Evolutionary conservation across 2,797 vertebrate genomes (phyloP).

Genomic region (Enteromius radiatus): DNA sequence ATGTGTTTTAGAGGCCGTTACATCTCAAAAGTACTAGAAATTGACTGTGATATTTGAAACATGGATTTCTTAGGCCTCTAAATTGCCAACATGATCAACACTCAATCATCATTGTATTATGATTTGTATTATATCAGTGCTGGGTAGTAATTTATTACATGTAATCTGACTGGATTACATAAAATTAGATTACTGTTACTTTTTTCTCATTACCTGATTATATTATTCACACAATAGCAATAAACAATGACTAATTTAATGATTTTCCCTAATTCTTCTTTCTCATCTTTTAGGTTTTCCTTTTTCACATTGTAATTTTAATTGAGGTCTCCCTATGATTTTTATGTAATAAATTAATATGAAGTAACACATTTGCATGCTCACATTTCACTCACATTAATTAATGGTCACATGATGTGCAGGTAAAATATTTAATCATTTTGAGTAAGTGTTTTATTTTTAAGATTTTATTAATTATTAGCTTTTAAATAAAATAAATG

Average conservation of each 20-base stretch:
- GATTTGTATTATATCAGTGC: background rate
- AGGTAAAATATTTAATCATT: background rate
- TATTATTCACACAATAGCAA: too few relatives aligned
- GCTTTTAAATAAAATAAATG: background rate
- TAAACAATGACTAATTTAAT: background rate
- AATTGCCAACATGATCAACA: background rate
- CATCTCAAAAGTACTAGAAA: background rate
- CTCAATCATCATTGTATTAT: background rate
- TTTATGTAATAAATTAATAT: background rate
- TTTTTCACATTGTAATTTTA: too few relatives aligned
- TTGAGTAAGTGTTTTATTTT: background rate
- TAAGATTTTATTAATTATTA: too few relatives aligned
- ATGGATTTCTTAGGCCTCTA: background rate
- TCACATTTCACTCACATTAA: background rate
- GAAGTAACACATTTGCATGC: background rate
- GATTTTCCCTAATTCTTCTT: background rate
- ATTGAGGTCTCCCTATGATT: background rate
- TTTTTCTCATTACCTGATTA: background rate
- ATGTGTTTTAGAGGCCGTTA: background rate
- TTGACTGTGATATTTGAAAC: background rate
- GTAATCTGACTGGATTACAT: too few relatives aligned
- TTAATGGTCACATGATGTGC: background rate
- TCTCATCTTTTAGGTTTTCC: background rate
- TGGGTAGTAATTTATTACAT: background rate
- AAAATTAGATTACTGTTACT: background rate